Conservation (phyloP, 2,113 vertebrate genomes). For the Pundamilia nyererei region DNA sequence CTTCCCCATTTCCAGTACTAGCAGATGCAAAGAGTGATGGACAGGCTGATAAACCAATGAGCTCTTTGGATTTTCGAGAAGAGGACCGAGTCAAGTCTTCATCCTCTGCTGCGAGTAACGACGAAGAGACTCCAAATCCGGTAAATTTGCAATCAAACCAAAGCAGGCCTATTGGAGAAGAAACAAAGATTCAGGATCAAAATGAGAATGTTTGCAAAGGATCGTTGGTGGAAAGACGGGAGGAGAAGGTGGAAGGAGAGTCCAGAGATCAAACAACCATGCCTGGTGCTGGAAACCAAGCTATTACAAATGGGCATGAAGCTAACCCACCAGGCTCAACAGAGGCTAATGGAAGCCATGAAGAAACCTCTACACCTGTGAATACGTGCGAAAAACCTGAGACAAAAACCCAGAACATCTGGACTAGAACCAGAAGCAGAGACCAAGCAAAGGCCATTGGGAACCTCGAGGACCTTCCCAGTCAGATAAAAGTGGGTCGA, state of each 20-base stretch:
- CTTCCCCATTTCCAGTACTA: background rate
- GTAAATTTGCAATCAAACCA: background rate
- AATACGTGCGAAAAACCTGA: background rate
- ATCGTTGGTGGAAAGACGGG: background rate
- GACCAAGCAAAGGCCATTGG: background rate
- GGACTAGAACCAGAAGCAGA: background rate
- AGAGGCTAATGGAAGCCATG: background rate
- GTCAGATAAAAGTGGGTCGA: conserved; percentile 51
- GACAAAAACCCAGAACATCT: background rate
- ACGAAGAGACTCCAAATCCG: background rate
- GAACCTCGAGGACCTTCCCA: conserved; percentile 24
- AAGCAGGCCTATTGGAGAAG: background rate
- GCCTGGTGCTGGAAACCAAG: background rate
- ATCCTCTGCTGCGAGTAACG: background rate
- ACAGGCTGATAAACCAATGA: background rate
- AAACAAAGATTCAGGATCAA: background rate
- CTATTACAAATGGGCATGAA: background rate
- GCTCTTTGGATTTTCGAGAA: background rate
- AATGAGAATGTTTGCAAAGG: background rate
- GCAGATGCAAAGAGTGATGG: background rate
- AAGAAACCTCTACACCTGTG: background rate
- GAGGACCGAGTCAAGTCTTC: background rate
- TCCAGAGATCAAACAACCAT: background rate
- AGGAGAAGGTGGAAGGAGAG: background rate
- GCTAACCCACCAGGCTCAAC: background rate